Base-by-base conservation (phyloP, 2,113 vertebrate species). In the Meles meles region DNA sequence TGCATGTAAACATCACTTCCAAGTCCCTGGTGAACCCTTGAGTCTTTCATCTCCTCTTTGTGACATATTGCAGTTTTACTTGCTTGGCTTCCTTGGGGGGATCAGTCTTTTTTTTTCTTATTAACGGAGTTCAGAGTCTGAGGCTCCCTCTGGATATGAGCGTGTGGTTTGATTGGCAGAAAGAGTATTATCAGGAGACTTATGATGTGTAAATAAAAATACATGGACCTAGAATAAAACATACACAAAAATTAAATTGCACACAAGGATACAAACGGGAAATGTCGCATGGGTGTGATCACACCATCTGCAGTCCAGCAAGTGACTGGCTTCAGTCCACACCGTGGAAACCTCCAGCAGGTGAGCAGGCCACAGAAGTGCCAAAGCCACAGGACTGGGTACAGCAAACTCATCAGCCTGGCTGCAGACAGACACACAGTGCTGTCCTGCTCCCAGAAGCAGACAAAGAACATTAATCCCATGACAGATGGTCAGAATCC, bases 121-220 rank as follows among this genome's bases (percentile, higher is more conserved):
- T 98, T 95, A 85, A 97, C 4, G 87, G 98, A 99, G 96, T 99
- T 98, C 83, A 92, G 52, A 82, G 97, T 97, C 96, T 94, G 97
- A 98, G 93, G 95, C 25, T 55, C 88, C 90, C 86, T 97, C 81
- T 89, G 23, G 21, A 39, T 85, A 96, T 44, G 59, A 61, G 97
- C 86, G 71, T 88, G 98, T 93, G 98, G 96, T 97, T 98, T 98
- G 90, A 92, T n/a, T 2, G 98, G 99, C 95, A 99, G 98, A 86
- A 98, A 81, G 6, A 99, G 96, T 88, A 99, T 98, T 61, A 99
- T 98, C 98, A 99, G 98, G 98, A 99, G 98, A 98, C 99, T 99
- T 98, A 99, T 94, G 97, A 99, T 98, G 97, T 99, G 99, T 97
- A 99, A 98, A 87, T 99, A 99, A 97, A 99, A 99, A 98, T 99